phyloP scores from a whole-genome alignment of 2,797 vertebrate species.

The Sphaeramia orbicularis region DNA sequence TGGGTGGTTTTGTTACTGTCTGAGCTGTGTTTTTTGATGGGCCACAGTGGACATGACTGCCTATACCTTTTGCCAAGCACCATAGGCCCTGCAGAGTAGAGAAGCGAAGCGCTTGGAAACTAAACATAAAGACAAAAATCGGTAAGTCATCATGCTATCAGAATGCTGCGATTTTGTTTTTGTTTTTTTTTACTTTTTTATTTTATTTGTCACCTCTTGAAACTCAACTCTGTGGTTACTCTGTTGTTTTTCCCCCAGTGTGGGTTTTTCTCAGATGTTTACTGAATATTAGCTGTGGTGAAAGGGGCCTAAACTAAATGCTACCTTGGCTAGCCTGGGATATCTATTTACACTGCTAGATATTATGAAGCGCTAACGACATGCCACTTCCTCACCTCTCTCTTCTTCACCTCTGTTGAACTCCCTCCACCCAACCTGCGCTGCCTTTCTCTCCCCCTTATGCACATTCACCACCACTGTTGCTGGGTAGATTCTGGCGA shows the following conservation, averaged over 20 bases:
- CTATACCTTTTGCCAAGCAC: conserved; percentile 64
- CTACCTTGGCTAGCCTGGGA: conserved; percentile 49
- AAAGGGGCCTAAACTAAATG: conserved; percentile 39
- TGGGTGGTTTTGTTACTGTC: conserved; percentile 54
- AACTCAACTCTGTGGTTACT: conserved; percentile 14
- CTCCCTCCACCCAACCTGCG: conserved; percentile 13
- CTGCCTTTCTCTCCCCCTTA: not conserved
- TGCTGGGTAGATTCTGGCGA: conserved; percentile 73
- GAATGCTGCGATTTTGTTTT: conserved; percentile 25
- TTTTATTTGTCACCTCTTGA: not conserved
- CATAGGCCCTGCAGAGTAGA: conserved; percentile 60
- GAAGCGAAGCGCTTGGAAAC: conserved; percentile 68
- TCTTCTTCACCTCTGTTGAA: conserved; percentile 54
- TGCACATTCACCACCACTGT: conserved; percentile 51
- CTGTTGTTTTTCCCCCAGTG: conserved; percentile 5
- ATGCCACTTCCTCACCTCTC: conserved; percentile 65
- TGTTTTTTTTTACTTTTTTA: conserved; percentile 11
- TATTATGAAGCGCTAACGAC: conserved; percentile 61
- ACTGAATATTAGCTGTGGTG: conserved; percentile 25
- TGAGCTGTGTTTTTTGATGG: conserved; percentile 47
- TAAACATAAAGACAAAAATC: conserved; percentile 59
- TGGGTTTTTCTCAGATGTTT: conserved; percentile 24
- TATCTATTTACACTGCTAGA: conserved; percentile 55
- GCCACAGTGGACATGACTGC: conserved; percentile 67
- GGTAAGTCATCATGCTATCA: conserved; percentile 71